These are phyloP conservation scores for Heteromormyrus szaboi DNA, from an alignment of 2,797 vertebrate species.

Conservation along the genomic window DNA sequence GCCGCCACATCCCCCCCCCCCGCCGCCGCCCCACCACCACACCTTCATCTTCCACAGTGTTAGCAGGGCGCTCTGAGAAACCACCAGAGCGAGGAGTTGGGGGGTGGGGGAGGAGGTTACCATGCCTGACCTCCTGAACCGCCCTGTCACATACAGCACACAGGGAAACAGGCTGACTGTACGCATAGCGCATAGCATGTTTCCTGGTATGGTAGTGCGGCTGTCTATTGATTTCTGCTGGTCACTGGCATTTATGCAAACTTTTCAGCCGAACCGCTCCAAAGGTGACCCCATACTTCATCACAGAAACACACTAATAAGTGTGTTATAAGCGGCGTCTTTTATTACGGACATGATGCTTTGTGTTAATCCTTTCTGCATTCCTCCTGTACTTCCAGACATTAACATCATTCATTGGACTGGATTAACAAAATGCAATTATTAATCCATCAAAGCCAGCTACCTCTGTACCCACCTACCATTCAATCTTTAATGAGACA, in stretches of 20 bases:
- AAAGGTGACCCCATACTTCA: background rate
- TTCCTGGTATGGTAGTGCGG: background rate
- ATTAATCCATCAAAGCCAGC: background rate
- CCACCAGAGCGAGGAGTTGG: background rate
- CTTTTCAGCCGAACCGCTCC: background rate
- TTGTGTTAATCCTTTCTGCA: background rate
- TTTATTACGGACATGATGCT: background rate
- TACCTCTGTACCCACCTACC: background rate
- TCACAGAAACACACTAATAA: background rate
- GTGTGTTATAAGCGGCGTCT: background rate
- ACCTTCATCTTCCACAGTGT: constrained; percentile 36
- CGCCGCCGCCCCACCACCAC: background rate
- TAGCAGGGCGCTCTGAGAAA: constrained; percentile 28
- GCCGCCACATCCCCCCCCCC: background rate
- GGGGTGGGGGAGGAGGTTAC: background rate
- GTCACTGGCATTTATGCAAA: background rate
- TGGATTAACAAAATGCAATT: background rate
- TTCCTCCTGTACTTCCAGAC: background rate
- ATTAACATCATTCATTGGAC: background rate
- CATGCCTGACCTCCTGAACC: constrained; percentile 50
- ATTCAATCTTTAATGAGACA: background rate
- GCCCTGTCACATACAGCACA: constrained; percentile 20
- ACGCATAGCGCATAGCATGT: background rate
- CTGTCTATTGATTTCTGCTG: background rate
- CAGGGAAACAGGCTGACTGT: constrained; percentile 42